phyloP scores from a whole-genome alignment of 2,797 vertebrate species.

The Megaceryle alcyon region DNA sequence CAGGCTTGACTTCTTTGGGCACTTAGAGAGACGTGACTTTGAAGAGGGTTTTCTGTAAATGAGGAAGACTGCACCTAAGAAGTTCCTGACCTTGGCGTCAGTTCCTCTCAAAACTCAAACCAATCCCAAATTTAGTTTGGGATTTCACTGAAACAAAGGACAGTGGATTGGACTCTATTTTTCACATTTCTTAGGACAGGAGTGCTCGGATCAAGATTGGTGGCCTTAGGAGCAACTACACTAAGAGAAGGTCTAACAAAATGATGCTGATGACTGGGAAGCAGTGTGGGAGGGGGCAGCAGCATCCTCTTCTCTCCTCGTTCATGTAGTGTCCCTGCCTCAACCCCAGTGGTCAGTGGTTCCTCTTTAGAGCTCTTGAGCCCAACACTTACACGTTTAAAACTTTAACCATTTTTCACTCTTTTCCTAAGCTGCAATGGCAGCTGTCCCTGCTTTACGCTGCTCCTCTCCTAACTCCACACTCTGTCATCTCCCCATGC shows the following conservation, averaged over 20 bases:
- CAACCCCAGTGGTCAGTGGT: background rate
- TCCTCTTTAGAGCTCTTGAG: background rate
- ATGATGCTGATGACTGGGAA: background rate
- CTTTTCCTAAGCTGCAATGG: background rate
- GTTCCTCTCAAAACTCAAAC: background rate
- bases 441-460: background rate
- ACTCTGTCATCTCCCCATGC: background rate
- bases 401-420: background rate
- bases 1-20: background rate
- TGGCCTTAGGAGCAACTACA: background rate
- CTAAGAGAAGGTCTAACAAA: background rate
- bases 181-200: background rate
- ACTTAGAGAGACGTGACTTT: background rate
- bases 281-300: fast-evolving
- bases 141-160: background rate
- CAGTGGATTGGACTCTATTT: background rate
- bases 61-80: background rate
- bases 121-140: background rate
- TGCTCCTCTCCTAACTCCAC: background rate
- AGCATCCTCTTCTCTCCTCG: background rate
- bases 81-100: background rate
- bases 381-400: background rate
- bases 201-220: background rate
- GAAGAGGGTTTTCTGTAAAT: background rate
- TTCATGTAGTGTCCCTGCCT: background rate